Evolutionary conservation across 2,888 invertebrate genomes (phyloP).

Genomic region (Mythimna albipuncta): DNA sequence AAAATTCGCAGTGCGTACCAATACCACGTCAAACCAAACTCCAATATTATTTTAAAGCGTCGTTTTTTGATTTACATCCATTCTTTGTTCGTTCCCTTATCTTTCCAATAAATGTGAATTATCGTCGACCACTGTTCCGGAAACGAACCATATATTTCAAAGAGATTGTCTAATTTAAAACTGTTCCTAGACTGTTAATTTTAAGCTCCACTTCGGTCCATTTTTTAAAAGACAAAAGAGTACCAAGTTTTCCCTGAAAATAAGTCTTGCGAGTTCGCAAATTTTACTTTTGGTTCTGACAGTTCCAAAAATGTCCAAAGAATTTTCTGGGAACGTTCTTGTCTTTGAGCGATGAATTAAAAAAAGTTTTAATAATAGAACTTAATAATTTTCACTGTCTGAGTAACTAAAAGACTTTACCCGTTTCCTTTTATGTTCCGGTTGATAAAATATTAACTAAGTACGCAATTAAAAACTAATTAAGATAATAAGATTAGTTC

Average conservation of each 20-base stretch:
- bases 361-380: conserved; percentile 63
- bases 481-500: conserved; percentile 8
- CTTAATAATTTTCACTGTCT: conserved; percentile 42
- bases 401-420: conserved; percentile 15
- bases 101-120: conserved; percentile 88
- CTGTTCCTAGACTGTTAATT: conserved; percentile 78
- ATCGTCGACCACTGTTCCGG: conserved; percentile 82
- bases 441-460: conserved; percentile 42
- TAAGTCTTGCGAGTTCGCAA: conserved; percentile 50
- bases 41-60: conserved; percentile 75
- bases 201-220: conserved; percentile 39
- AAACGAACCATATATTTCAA: conserved; percentile 82
- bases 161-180: conserved; percentile 88
- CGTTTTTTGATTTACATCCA: conserved; percentile 82
- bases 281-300: conserved; percentile 65
- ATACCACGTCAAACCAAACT: conserved; percentile 57
- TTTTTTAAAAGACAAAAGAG: conserved; percentile 54
- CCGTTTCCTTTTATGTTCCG: conserved; percentile 32
- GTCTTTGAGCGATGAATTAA: conserved; percentile 63
- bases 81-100: conserved; percentile 86
- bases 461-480: conserved; percentile 15
- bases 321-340: conserved; percentile 60
- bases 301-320: conserved; percentile 66
- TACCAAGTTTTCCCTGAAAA: conserved; percentile 32
- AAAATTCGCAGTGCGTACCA: conserved; percentile 56